A percentile compares a stretch with the other conserved stretches of the same genome.
These are phyloP conservation scores for Protodeltote pygarga DNA, from an alignment of 2,888 invertebrate genomes.

Conservation along the genomic window DNA sequence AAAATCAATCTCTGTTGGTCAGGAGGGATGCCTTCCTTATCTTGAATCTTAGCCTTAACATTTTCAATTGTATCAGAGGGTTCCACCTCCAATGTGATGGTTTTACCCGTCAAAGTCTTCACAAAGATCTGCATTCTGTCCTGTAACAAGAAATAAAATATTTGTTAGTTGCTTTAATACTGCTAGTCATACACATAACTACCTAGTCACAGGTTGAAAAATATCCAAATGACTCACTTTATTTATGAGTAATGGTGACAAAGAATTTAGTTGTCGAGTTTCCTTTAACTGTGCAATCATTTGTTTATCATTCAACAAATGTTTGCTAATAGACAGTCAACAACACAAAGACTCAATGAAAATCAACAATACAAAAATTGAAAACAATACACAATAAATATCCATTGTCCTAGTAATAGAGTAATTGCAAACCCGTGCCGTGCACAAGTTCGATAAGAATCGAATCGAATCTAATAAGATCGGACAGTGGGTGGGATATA, in stretches of 20 bases:
- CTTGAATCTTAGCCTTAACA: slow-evolving; percentile 42
- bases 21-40: slow-evolving; percentile 37
- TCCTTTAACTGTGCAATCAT: neutral
- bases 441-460: no score
- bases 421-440: no score
- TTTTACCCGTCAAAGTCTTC: slow-evolving; percentile 39
- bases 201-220: neutral
- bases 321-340: no score
- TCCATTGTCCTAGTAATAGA: no score
- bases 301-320: no score
- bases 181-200: neutral
- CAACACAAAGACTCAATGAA: no score
- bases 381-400: no score
- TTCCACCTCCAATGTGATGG: slow-evolving; percentile 42
- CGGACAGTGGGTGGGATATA: no score
- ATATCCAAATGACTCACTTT: slow-evolving; percentile 15
- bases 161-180: slow-evolving; percentile 4
- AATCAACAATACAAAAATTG: no score
- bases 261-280: slow-evolving; percentile 1
- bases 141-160: slow-evolving; percentile 48
- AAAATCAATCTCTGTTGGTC: slow-evolving; percentile 22
- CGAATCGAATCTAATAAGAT: no score
- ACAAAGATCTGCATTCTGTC: slow-evolving; percentile 62
- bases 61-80: slow-evolving; percentile 42
- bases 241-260: slow-evolving; percentile 4